Base-by-base conservation (phyloP, 2,888 invertebrate species). In the Syrista parreyssii region DNA sequence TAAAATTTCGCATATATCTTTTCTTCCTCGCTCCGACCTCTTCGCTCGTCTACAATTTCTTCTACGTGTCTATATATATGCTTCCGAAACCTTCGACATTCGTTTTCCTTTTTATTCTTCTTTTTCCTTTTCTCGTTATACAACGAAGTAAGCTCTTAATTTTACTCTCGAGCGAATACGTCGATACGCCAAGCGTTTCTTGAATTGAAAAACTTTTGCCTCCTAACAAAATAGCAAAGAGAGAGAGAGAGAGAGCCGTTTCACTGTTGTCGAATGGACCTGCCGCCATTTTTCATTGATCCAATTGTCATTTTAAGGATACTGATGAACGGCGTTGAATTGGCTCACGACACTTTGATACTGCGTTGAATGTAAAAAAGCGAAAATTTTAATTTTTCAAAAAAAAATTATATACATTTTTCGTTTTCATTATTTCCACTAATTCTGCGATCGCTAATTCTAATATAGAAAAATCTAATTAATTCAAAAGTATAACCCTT, bases 121-220 rank as follows among this genome's bases (percentile, higher is more conserved):
- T 30, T 30, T n/a, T 9, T 71, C 71, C 23, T 15, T 30, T 9
- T 23, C 30, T 71, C 71, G 31, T 71, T 71, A 71, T 71, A 11
- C 31, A 71, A 55, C 6, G 3, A 30, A 71, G 71, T 71, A 31
- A 71, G 31, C 71, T 75, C 68, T 72, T 40, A 30, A 75, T 75
- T 75, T 69, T 75, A 69, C 68, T 12, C 33, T 73, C 3, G 33
- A 23, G 23, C 15, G 68, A 12, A 68, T 68, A 55, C 74, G 74
- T 68, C n/a, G 30, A 32, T 73, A 72, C 72, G 55, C 31, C 12
- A 30, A 12, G 71, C 71, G 30, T 68, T 55, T 55, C 40, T 55
- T 15, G 72, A 55, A 75, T 72, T 75, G 78, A 75, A 75, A 75
- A 78, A 78, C 73, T 36, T 40, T 32, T 73, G 68, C 71, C 72